phyloP scores from a whole-genome alignment of 1,140 invertebrate genomes.

The Magallana gigas region DNA sequence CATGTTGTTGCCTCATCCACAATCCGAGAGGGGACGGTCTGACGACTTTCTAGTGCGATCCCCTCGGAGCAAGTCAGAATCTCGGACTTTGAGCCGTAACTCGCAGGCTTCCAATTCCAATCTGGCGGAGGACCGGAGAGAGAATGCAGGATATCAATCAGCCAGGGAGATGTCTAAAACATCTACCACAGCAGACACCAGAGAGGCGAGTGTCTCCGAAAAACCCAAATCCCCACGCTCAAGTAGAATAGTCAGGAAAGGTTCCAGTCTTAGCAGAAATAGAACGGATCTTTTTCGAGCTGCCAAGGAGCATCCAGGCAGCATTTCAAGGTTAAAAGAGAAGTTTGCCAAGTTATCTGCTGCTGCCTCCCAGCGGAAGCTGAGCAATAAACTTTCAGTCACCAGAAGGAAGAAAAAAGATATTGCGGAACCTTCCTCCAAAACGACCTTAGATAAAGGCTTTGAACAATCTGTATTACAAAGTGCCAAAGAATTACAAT shows the following conservation, averaged over 20 bases:
- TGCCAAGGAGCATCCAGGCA: constrained; percentile 10
- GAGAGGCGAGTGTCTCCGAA: background rate
- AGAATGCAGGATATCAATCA: background rate
- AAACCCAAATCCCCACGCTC: background rate
- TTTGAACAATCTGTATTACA: background rate
- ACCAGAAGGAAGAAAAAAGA: background rate
- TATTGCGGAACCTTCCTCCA: background rate
- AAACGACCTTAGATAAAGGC: background rate
- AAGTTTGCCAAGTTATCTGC: constrained; percentile 33
- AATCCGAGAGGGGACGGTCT: background rate
- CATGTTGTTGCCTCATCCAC: background rate
- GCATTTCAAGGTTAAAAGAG: background rate
- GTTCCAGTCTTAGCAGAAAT: background rate
- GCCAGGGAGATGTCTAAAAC: background rate
- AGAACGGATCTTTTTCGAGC: background rate
- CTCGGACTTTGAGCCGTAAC: background rate
- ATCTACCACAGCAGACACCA: background rate
- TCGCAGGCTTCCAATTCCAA: background rate
- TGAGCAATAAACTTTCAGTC: background rate
- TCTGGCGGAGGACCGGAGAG: background rate
- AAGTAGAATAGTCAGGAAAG: background rate
- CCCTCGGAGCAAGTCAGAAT: background rate
- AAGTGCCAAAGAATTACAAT: constrained; percentile 26
- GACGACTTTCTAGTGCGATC: background rate
- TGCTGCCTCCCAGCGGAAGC: background rate